These are phyloP conservation scores for Ernsta delagoae DNA, from an alignment of 2,888 invertebrate genomes.

Conservation along the genomic window DNA sequence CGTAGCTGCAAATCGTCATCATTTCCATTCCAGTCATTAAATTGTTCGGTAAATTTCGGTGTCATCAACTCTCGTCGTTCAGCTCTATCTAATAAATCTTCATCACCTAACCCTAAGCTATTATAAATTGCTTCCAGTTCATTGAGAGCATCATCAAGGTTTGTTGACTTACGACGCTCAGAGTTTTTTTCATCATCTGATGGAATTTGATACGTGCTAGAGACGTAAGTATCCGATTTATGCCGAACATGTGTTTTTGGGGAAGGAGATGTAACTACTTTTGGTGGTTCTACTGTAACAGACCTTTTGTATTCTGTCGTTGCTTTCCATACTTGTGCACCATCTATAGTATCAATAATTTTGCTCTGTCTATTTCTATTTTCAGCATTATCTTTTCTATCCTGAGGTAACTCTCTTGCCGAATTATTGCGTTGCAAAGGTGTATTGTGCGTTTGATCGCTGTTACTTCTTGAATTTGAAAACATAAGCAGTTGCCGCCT, in stretches of 20 bases:
- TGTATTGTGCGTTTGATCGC: conserved; percentile 65
- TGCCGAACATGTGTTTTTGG: conserved; percentile 74
- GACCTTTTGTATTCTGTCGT: conserved; percentile 79
- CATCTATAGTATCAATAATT: conserved; percentile 56
- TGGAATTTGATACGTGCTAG: conserved; percentile 67
- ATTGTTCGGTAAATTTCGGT: conserved; percentile 75
- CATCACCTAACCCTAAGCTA: conserved; percentile 93
- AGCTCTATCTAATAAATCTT: conserved; percentile 91
- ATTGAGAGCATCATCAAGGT: conserved; percentile 94
- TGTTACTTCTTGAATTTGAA: conserved; percentile 66
- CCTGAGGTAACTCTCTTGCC: conserved; percentile 40
- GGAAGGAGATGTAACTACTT: conserved; percentile 62
- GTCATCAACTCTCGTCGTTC: conserved; percentile 89
- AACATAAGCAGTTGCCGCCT: conserved; percentile 65
- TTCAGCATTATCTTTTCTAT: conserved; percentile 55
- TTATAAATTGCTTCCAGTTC: conserved; percentile 97
- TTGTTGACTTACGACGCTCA: conserved; percentile 88
- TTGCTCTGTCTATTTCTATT: conserved; percentile 63
- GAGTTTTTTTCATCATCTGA: conserved; percentile 79
- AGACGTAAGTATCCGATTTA: conserved; percentile 75
- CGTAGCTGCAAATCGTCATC: conserved; percentile 74
- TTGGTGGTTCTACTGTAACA: conserved; percentile 67
- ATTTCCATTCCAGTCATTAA: conserved; percentile 82
- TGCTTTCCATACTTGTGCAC: conserved; percentile 78
- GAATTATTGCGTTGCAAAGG: conserved; percentile 52